A percentile compares a stretch with the other conserved stretches of the same genome.
Evolutionary conservation across 2,797 vertebrate genomes (phyloP).

Genomic region (Sorex maritimensis): DNA sequence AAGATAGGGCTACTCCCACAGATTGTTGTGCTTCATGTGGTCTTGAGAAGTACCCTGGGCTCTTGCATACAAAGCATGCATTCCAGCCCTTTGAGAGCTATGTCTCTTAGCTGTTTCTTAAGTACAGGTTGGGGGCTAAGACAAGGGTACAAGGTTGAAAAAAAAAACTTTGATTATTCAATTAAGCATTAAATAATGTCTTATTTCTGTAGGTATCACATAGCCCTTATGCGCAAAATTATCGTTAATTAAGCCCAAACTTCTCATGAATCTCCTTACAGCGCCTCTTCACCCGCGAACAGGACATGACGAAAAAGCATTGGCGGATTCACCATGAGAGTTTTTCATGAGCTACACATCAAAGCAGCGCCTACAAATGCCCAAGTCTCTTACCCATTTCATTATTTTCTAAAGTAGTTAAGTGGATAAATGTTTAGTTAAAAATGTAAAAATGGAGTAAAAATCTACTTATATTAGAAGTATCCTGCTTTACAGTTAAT

Average conservation of each 20-base stretch:
- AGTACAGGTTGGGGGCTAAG: no score
- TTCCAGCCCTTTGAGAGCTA: no score
- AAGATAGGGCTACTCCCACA: no score
- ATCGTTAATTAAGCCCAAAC: background rate
- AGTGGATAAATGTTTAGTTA: conserved; percentile 76
- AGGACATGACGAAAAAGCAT: background rate
- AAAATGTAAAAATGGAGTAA: conserved; percentile 72
- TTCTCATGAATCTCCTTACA: background rate
- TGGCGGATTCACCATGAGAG: background rate
- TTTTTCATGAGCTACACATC: background rate
- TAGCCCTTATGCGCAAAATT: background rate
- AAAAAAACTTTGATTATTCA: background rate
- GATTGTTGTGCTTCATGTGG: no score
- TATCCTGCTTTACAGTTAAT: conserved; percentile 81
- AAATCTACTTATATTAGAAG: conserved; percentile 73
- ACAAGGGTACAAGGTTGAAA: background rate
- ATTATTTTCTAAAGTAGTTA: conserved; percentile 75
- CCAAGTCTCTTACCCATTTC: conserved; percentile 66
- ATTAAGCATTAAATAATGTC: background rate
- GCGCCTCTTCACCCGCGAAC: background rate
- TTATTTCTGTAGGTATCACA: background rate
- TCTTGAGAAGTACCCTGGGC: no score
- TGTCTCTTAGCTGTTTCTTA: background rate
- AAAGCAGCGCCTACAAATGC: conserved; percentile 27
- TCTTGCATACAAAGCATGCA: no score